Conservation (phyloP, 2,113 vertebrate genomes). For the Anarrhichthys ocellatus region DNA sequence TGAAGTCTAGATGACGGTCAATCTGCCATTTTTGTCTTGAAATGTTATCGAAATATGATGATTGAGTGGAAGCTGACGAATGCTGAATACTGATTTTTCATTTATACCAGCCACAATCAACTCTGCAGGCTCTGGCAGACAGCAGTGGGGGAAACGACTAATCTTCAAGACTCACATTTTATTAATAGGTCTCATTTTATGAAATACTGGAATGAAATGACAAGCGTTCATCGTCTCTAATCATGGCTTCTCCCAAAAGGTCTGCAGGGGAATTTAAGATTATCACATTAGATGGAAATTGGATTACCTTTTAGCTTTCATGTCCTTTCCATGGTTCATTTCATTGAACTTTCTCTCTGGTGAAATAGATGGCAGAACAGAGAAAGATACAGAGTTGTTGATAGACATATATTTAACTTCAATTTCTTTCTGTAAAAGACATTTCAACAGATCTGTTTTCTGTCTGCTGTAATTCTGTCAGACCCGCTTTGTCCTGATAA, state of each 20-base stretch:
- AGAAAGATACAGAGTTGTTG: constrained; percentile 1
- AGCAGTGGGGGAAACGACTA: constrained; percentile 38
- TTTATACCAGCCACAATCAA: constrained; percentile 32
- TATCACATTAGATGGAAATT: constrained; percentile 76
- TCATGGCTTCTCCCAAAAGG: constrained; percentile 62
- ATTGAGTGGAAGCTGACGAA: constrained; percentile 23
- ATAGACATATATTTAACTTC: constrained; percentile 27
- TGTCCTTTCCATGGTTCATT: constrained; percentile 56
- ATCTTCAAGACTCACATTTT: constrained; percentile 61
- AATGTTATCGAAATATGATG: constrained; percentile 20
- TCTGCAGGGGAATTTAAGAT: constrained; percentile 69
- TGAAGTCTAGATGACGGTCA: background rate
- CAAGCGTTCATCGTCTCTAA: constrained; percentile 52
- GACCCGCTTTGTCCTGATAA: background rate
- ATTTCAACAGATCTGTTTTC: constrained; percentile 22
- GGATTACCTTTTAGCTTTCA: constrained; percentile 76
- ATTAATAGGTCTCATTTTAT: constrained; percentile 62
- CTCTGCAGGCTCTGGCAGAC: constrained; percentile 27
- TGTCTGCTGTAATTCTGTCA: constrained; percentile 22
- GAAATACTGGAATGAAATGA: constrained; percentile 62
- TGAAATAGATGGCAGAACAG: constrained; percentile 23
- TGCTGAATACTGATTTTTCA: constrained; percentile 48
- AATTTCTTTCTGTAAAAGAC: constrained; percentile 6
- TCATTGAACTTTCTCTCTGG: constrained; percentile 57
- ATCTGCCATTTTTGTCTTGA: background rate